phyloP scores from a whole-genome alignment of 2,888 invertebrate species.

The Glyphotaelius pellucidus region DNA sequence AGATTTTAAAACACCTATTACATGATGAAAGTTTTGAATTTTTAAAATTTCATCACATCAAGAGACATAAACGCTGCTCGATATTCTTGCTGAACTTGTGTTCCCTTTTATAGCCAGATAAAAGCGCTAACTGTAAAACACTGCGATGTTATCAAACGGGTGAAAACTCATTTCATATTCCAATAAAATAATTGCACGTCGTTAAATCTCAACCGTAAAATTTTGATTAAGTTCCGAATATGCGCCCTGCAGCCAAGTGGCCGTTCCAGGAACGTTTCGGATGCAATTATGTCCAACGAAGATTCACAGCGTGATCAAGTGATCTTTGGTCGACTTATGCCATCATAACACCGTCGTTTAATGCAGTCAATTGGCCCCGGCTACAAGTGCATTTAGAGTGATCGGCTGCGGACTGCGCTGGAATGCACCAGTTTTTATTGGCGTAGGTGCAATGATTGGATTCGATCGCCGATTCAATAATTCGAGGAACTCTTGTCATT shows the following conservation, averaged over 20 bases:
- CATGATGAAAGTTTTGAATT: no score
- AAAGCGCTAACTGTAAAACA: not conserved
- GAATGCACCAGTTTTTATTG: constrained; percentile 13
- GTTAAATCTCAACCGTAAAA: constrained; percentile 15
- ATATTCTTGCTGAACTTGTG: not conserved
- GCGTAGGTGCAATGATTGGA: not conserved
- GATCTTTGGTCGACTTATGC: constrained; percentile 32
- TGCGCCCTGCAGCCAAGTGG: not conserved
- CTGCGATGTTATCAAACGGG: not conserved
- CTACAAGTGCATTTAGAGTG: constrained; percentile 48
- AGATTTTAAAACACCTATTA: no score
- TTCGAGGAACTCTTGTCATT: not conserved
- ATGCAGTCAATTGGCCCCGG: constrained; percentile 43
- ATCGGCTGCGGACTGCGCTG: not conserved
- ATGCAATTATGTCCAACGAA: constrained; percentile 21
- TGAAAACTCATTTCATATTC: not conserved
- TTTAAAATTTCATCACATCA: no score
- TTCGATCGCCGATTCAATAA: not conserved
- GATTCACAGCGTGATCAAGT: constrained; percentile 17
- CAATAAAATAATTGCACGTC: not conserved
- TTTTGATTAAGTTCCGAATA: not conserved
- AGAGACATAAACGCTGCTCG: not conserved
- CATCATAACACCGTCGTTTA: constrained; percentile 49
- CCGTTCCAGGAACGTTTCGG: constrained; percentile 13
- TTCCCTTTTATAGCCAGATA: not conserved